These are phyloP conservation scores for Semnornis frantzii DNA, from an alignment of 2,113 vertebrate genomes.

Conservation along the genomic window DNA sequence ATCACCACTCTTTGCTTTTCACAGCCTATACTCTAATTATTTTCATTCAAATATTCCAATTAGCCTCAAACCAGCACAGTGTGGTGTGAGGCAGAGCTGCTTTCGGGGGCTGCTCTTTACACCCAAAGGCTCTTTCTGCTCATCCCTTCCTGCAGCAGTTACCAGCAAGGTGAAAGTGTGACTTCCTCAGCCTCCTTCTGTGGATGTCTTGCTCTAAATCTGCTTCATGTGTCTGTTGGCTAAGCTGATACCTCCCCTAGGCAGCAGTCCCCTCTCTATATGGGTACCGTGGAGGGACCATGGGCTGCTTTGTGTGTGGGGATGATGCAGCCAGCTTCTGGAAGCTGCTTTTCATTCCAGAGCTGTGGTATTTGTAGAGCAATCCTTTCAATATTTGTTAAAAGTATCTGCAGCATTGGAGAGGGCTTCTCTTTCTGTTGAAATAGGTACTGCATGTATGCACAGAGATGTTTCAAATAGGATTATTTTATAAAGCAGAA, in stretches of 20 bases:
- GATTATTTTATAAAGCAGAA: constrained; percentile 36
- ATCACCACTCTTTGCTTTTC: too few species aligned
- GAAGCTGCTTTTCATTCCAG: neutral
- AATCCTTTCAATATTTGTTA: constrained; percentile 13
- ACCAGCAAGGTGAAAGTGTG: accelerated
- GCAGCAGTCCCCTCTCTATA: too few species aligned
- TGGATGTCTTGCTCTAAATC: neutral
- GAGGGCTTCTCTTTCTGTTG: constrained; percentile 1
- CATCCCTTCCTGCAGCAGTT: neutral
- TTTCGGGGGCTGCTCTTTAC: neutral
- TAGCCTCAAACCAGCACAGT: too few species aligned
- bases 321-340: neutral
- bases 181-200: neutral
- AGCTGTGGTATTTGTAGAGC: neutral
- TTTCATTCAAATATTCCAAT: too few species aligned
- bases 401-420: neutral
- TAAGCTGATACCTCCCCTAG: neutral
- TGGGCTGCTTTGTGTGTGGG: neutral
- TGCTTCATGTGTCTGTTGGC: neutral
- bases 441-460: neutral
- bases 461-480: constrained; percentile 24
- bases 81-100: accelerated
- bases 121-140: neutral
- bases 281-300: neutral
- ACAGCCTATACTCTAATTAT: too few species aligned